Percentiles rank a stretch among this genome's conserved stretches.
Evolutionary conservation across 2,797 vertebrate genomes (phyloP).

Genomic region (Buceros bicornis): DNA sequence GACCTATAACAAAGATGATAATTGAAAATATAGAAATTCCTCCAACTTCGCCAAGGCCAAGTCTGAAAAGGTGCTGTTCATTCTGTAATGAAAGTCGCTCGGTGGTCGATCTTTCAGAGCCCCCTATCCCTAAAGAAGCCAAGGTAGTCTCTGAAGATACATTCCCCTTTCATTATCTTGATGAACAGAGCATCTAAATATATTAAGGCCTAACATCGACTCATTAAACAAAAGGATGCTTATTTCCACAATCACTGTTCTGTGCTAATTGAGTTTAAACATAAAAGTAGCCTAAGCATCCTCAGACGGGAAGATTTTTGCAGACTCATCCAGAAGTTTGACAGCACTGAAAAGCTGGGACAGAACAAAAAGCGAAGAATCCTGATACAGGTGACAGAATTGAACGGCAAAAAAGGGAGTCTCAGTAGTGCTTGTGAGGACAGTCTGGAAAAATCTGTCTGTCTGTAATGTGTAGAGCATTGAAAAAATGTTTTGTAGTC

Average conservation of each 20-base stretch:
- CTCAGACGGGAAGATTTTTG: not conserved
- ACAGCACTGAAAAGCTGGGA: not conserved
- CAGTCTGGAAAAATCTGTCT: not conserved
- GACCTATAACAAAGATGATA: not conserved
- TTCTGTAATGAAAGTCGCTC: not conserved
- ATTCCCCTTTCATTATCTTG: not conserved
- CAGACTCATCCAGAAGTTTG: not conserved
- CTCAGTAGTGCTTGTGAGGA: not conserved
- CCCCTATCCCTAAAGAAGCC: not conserved
- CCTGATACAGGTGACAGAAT: not conserved
- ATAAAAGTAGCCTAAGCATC: not conserved
- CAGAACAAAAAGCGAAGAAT: not conserved
- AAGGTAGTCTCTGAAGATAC: not conserved
- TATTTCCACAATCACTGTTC: not conserved
- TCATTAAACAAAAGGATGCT: not conserved
- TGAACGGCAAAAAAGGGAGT: not conserved
- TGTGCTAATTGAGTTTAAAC: not conserved
- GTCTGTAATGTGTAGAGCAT: not conserved
- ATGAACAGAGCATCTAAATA: not conserved
- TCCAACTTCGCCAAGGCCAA: not conserved
- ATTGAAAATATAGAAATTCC: constrained; percentile 3
- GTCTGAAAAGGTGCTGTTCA: not conserved
- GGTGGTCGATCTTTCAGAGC: not conserved
- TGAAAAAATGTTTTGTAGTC: not conserved
- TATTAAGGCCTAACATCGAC: not conserved